Evolutionary conservation across 2,797 vertebrate species (phyloP), one percentile per base, ranked within the genome.

Genomic region (Coreius guichenoti): DNA sequence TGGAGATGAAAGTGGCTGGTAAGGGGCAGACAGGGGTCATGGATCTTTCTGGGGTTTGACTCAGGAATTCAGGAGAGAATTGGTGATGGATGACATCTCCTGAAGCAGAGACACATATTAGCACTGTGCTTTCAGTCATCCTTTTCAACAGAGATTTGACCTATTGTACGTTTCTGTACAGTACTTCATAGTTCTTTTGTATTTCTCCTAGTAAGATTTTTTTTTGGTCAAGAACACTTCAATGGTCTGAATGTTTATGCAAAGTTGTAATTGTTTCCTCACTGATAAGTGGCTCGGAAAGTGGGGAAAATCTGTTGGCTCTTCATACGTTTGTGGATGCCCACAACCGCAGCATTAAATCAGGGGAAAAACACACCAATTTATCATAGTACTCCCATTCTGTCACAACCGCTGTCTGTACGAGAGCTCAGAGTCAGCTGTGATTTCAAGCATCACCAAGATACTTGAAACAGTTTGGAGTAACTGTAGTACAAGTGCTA

Each of bases 381-480:
- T 70, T 16, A 61, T 79, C 75, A 79, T 13, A 61, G 83, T 79
- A 79, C 58, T 84, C 83, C 65, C 65, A 79, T 84, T 84, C 75
- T 84, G 75, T 84, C 75, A 84, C 51, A 69, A 61, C 21, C 58
- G 19, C 49, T 84, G 51, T 58, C 65, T 70, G 65, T 79, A 61
- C 12, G 14, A 70, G 75, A 77, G 74, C 49, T 84, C 74, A 29
- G 47, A 78, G 83, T 76, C 82, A 51, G 82, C 23, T 67, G 72
- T 76, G 61, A 76, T 75, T 76, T 75, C 43, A 76, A 83, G 58
- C 82, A 39, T 67, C 31, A 81, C 23, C 6, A n/a, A 81, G 33
- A 70, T 76, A 51, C 56, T 23, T 31, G 33, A 73, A 58, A 39
- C 33, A 31, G n/a, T 82, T 82, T 61, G 26, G 19, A 67, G 63